Conservation (phyloP, 2,797 vertebrate genomes). For the Leucoraja ocellata region DNA sequence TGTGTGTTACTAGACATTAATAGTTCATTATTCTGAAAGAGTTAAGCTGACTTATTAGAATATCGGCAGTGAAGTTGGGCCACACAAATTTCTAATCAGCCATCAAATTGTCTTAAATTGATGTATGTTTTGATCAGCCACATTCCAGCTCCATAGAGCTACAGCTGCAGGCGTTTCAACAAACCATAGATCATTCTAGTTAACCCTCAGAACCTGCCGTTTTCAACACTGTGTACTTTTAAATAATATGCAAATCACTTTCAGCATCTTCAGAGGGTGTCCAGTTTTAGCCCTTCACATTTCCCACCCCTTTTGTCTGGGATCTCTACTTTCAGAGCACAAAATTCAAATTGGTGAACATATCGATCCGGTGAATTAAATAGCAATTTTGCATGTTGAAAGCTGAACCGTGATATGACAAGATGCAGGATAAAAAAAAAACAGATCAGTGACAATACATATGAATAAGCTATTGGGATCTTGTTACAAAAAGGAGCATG, state of each 20-base stretch:
- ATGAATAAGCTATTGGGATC: background rate
- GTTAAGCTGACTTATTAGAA: background rate
- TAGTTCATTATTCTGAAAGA: background rate
- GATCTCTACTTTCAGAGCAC: background rate
- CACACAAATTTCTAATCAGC: background rate
- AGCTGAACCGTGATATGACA: background rate
- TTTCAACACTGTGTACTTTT: background rate
- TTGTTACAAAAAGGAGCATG: background rate
- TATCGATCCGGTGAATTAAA: background rate
- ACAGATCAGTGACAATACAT: too few species aligned
- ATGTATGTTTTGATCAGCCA: slow-evolving; percentile 28
- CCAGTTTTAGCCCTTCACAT: background rate
- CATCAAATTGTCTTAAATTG: slow-evolving; percentile 19
- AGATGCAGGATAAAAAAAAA: background rate
- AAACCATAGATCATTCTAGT: slow-evolving; percentile 35
- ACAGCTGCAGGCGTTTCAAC: background rate
- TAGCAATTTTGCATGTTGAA: background rate
- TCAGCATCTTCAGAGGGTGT: background rate
- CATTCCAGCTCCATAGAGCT: background rate
- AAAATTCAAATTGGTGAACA: background rate
- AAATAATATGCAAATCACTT: slow-evolving; percentile 16
- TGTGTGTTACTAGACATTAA: background rate
- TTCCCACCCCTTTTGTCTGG: background rate
- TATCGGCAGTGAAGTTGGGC: background rate
- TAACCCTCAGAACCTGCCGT: slow-evolving; percentile 24